Evolutionary conservation across 1,140 invertebrate genomes (phyloP), one percentile per base, ranked within the genome.

Genomic region (Drosophila chauvacae): DNA sequence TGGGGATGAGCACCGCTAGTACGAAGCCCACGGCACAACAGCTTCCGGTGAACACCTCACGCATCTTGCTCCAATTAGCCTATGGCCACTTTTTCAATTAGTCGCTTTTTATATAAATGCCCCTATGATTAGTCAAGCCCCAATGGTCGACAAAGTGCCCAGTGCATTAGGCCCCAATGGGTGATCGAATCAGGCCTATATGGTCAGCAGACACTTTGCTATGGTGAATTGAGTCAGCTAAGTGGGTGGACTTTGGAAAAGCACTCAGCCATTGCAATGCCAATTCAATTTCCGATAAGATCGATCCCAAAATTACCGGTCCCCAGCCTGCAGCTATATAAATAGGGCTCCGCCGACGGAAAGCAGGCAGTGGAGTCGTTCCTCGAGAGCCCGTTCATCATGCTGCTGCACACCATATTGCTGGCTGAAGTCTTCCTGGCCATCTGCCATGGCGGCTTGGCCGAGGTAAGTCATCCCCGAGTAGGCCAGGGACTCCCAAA

Each of bases 41-140:
- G 57, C 53, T 56, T 56, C 30, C 39, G 10, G 13, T 39, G 9
- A 66, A 28, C 57, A 77, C 55, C 50, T 57, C 23, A 48, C 75
- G 42, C 81, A 90, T 90, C 75, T 90, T 72, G 18, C 14, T 58
- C 51, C 44, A 82, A 80, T 72, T 80, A 77, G 26, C 48, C 55
- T 78, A 62, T 86, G 55, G 44, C 18, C 28, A 47, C 16, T 53
- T 55, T 64, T 78, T 51, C 63, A 91, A 87, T 83, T 71, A 83
- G 37, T 9, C 58, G 39, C 10, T 57, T 55, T 57, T 71, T 74
- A 77, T 82, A 80, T 70, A 55, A 72, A 59, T 51, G 16, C 41
- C 20, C 64, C 51, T 30, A 50, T 2, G 28, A 65, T 80, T 80
- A 60, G 72, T 84, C 80, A 84, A 39, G 84, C 77, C 28, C 60